phyloP scores from a whole-genome alignment of 2,113 vertebrate species.

The Phyllostomus hastatus region DNA sequence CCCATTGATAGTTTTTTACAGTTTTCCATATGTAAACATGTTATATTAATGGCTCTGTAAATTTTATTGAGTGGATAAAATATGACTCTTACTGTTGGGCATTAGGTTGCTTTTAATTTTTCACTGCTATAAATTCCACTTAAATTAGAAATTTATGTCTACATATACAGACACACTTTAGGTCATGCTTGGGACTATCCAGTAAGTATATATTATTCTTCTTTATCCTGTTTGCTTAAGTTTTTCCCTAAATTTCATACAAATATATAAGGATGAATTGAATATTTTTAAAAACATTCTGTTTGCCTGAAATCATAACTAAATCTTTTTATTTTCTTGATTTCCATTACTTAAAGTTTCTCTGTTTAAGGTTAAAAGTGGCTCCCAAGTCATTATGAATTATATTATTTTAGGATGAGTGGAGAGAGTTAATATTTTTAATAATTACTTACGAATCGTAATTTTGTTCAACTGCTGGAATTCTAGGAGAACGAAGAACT shows the following conservation, averaged over 20 bases:
- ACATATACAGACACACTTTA: not conserved
- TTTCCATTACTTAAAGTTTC: slow-evolving; percentile 9
- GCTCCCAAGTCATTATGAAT: slow-evolving; percentile 57
- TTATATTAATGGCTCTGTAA: not conserved
- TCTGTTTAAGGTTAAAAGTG: slow-evolving; percentile 22
- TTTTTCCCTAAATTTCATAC: slow-evolving; percentile 12
- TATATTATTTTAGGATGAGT: slow-evolving; percentile 36
- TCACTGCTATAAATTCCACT: not conserved
- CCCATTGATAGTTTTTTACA: not conserved
- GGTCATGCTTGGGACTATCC: not conserved
- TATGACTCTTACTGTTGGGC: not conserved
- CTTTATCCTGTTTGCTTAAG: not conserved
- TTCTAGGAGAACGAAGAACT: slow-evolving; percentile 89
- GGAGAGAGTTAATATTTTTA: slow-evolving; percentile 67
- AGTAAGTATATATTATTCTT: not conserved
- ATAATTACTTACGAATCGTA: slow-evolving; percentile 71
- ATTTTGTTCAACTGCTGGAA: slow-evolving; percentile 76
- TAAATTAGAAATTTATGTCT: slow-evolving; percentile 24
- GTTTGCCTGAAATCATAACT: slow-evolving; percentile 5
- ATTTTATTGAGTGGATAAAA: slow-evolving; percentile 4
- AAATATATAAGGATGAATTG: not conserved
- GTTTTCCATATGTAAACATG: not conserved
- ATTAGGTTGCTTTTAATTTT: slow-evolving; percentile 25
- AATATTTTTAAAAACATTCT: slow-evolving; percentile 16
- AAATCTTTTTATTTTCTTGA: slow-evolving; percentile 39